Conservation (phyloP, 2,888 invertebrate genomes). For the Entomobrya proxima region DNA sequence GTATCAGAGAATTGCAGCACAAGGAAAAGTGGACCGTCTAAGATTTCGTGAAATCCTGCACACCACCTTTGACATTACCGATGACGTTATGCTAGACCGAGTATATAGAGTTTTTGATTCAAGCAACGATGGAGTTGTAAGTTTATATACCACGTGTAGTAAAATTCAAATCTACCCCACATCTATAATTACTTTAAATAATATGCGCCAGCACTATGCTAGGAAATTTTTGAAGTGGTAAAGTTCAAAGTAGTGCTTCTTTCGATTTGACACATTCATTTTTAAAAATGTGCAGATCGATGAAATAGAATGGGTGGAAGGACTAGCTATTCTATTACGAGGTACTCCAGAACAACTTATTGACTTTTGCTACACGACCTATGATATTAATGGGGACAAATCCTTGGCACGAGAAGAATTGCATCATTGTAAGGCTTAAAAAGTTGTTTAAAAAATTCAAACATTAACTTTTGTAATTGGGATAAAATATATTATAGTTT, state of each 20-base stretch:
- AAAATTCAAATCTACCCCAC: background rate
- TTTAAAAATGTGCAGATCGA: constrained; percentile 50
- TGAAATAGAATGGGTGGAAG: constrained; percentile 65
- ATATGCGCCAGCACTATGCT: background rate
- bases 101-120: constrained; percentile 63
- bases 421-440: constrained; percentile 50
- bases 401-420: constrained; percentile 67
- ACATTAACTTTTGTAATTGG: too few relatives aligned
- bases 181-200: background rate
- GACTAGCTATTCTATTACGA: constrained; percentile 42
- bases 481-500: background rate
- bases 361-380: constrained; percentile 64
- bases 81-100: constrained; percentile 67
- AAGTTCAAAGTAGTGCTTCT: background rate
- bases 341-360: constrained; percentile 61
- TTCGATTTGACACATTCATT: background rate
- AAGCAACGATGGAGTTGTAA: constrained; percentile 64
- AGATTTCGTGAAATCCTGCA: constrained; percentile 65
- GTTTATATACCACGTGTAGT: background rate
- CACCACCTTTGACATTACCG: constrained; percentile 63
- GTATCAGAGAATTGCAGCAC: constrained; percentile 59
- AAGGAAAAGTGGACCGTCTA: constrained; percentile 63
- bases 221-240: background rate
- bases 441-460: too few relatives aligned
- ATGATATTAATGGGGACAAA: constrained; percentile 67